Evolutionary conservation across 2,888 invertebrate genomes (phyloP), one percentile per base, ranked within the genome.

Genomic region (Cryptus viduatorius): DNA sequence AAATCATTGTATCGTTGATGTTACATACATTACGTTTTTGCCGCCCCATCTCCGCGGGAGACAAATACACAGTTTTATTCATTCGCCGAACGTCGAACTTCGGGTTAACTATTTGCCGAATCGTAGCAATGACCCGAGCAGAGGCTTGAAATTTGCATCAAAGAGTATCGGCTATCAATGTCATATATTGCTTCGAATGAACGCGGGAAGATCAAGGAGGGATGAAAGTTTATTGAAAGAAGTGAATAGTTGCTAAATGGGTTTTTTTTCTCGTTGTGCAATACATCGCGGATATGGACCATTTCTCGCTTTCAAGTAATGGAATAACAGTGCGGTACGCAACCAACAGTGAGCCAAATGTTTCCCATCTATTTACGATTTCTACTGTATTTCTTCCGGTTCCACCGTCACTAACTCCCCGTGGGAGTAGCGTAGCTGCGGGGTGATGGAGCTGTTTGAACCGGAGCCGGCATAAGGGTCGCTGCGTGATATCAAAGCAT

Each of bases 401-500:
- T 65, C 8, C 56, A 67, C 10, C 67, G 56, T 46, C 42, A 68
- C 59, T 68, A 59, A 24, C 50, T 59, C 24, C 48, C 42, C 64
- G 12, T 64, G 46, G 7, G 56, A 37, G n/a, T 19, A 46, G n/a
- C n/a, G n/a, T 50, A 4, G 78, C 37, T 48, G n/a, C 44, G 46
- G 48, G 76, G 19, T 48, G 69, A 53, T 31, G 65, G 48, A 29
- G 29, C 61, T 68, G 65, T 77, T 84, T 73, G 37, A 80, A 73
- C 16, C 19, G 68, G 46, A 73, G 67, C 37, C 37, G 72, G 50
- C 48, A 46, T 64, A 46, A 86, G 83, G 78, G 86, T 24, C 87
- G 87, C 86, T 61, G 64, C 68, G 31, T 88, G 89, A 88, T 89
- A 92, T 91, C 90, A 91, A 92, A 92, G 92, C 90, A 91, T 90